Percentiles rank a stretch among this genome's conserved stretches.
Evolutionary conservation across 2,113 vertebrate species (phyloP).

Genomic region (Menidia beryllina): DNA sequence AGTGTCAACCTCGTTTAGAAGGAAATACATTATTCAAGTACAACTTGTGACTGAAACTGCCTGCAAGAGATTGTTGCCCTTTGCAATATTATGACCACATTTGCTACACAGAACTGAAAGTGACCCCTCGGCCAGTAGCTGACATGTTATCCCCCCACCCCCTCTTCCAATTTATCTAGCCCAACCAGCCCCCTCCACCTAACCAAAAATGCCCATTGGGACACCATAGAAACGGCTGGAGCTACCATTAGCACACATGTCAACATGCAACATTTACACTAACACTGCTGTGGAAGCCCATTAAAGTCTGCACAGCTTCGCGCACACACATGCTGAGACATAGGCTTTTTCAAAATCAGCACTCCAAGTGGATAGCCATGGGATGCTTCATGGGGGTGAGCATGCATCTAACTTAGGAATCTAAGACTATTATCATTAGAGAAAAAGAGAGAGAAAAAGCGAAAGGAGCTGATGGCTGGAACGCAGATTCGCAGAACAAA

Average conservation of each 20-base stretch:
- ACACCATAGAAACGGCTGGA: slow-evolving; percentile 45
- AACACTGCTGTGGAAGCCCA: slow-evolving; percentile 62
- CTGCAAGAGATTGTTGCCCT: slow-evolving; percentile 66
- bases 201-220: slow-evolving; percentile 43
- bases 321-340: slow-evolving; percentile 42
- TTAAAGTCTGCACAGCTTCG: slow-evolving; percentile 54
- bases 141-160: slow-evolving; percentile 60
- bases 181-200: slow-evolving; percentile 45
- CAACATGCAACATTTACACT: slow-evolving; percentile 75
- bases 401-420: slow-evolving; percentile 47
- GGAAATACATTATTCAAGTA: slow-evolving; percentile 38
- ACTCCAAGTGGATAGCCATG: slow-evolving; percentile 37
- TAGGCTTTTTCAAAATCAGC: slow-evolving; percentile 36
- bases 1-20: slow-evolving; percentile 54
- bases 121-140: slow-evolving; percentile 67
- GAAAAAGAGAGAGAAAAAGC: slow-evolving; percentile 10
- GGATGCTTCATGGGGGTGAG: slow-evolving; percentile 33
- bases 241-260: slow-evolving; percentile 72
- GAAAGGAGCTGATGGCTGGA: slow-evolving; percentile 41
- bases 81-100: slow-evolving; percentile 65
- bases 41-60: slow-evolving; percentile 57
- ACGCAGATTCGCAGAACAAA: slow-evolving; percentile 52
- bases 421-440: slow-evolving; percentile 51
- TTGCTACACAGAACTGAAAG: slow-evolving; percentile 39
- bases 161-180: slow-evolving; percentile 41